Conservation (phyloP, 2,888 invertebrate genomes). For the Acronicta alni region DNA sequence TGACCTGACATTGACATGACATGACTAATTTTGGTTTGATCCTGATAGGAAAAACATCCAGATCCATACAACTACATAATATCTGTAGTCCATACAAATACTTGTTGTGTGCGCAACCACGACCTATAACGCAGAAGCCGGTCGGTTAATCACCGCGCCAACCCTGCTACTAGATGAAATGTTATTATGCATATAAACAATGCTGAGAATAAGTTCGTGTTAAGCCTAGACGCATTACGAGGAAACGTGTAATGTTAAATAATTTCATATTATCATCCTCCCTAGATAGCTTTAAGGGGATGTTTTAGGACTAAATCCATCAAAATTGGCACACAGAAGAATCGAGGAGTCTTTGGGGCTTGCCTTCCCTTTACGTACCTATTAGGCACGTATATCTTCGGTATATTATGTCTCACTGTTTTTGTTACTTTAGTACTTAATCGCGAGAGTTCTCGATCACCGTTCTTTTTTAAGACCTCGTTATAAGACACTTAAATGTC, state of each 20-base stretch:
- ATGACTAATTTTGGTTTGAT: too few relatives aligned
- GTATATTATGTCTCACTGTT: slow-evolving; percentile 11
- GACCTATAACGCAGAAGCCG: too few relatives aligned
- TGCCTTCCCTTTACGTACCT: slow-evolving; percentile 14
- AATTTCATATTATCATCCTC: slow-evolving; percentile 32
- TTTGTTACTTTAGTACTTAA: slow-evolving; percentile 15
- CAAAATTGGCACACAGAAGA: slow-evolving; percentile 64
- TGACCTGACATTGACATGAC: too few relatives aligned
- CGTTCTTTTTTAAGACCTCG: slow-evolving; percentile 35
- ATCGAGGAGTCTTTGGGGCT: slow-evolving; percentile 53
- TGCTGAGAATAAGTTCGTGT: too few relatives aligned
- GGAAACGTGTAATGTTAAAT: slow-evolving; percentile 7
- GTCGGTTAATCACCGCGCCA: too few relatives aligned
- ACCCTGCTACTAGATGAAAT: too few relatives aligned
- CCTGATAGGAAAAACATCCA: too few relatives aligned
- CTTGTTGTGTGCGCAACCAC: too few relatives aligned
- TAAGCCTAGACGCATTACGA: not conserved
- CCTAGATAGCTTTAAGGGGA: slow-evolving; percentile 41
- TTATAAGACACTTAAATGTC: slow-evolving; percentile 33
- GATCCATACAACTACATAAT: too few relatives aligned
- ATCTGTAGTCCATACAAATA: too few relatives aligned
- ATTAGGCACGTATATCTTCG: slow-evolving; percentile 15
- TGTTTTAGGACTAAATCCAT: slow-evolving; percentile 73
- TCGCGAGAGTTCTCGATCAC: slow-evolving; percentile 17
- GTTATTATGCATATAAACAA: too few relatives aligned